Conservation (phyloP, 2,888 invertebrate species). For the Belgica antarctica region DNA sequence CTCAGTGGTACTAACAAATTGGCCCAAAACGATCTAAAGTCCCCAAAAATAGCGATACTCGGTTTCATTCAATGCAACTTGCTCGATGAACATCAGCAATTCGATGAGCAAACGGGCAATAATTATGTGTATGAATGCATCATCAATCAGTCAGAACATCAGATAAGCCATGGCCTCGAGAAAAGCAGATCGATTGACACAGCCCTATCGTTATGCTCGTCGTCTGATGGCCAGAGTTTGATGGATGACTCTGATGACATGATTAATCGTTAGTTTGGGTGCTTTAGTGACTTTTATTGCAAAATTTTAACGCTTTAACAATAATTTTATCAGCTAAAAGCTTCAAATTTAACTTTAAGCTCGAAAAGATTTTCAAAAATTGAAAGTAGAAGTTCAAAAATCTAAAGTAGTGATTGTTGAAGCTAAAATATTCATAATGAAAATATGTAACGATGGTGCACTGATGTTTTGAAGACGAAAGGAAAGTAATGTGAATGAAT, state of each 20-base stretch:
- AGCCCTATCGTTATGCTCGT: constrained; percentile 36
- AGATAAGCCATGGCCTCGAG: constrained; percentile 6
- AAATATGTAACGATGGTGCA: no score
- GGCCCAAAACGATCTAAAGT: neutral
- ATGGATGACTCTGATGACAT: constrained; percentile 35
- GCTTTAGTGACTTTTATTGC: neutral
- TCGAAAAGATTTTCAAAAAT: neutral
- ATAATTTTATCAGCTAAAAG: neutral
- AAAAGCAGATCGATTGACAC: constrained; percentile 38
- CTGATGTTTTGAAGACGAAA: no score
- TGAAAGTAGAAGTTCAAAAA: neutral
- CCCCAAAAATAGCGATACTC: constrained; percentile 23
- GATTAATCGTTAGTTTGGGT: neutral
- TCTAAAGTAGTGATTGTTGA: no score
- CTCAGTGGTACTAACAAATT: constrained; percentile 50
- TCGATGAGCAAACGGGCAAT: constrained; percentile 21
- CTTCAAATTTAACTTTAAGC: neutral
- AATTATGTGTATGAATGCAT: constrained; percentile 37
- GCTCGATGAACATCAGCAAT: constrained; percentile 16
- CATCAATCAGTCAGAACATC: neutral
- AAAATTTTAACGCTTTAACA: constrained; percentile 4
- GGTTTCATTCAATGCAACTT: constrained; percentile 36
- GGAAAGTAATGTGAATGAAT: no score
- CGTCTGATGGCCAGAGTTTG: constrained; percentile 26
- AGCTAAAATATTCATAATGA: no score